Percentiles rank a stretch among this genome's conserved stretches.
phyloP scores from a whole-genome alignment of 2,113 vertebrate genomes.

The Asarcornis scutulata region DNA sequence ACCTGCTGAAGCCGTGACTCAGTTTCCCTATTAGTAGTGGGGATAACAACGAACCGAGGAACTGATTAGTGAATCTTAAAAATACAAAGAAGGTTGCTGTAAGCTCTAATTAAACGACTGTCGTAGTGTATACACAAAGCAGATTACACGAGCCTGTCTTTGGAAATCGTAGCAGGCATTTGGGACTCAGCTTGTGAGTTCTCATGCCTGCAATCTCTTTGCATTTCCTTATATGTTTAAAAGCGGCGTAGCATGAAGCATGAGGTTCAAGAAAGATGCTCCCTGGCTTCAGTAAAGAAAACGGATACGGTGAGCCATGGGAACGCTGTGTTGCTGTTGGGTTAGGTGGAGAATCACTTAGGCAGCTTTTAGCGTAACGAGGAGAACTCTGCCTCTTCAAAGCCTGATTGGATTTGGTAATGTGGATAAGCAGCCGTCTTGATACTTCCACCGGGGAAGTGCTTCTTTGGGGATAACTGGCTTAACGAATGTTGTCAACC shows the following conservation, averaged over 20 bases:
- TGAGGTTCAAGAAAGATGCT: not conserved
- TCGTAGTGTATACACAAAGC: not conserved
- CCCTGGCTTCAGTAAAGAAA: not conserved
- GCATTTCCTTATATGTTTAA: not conserved
- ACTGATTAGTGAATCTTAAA: not conserved
- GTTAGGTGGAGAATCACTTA: not conserved
- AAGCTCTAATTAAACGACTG: not conserved
- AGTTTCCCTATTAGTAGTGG: not conserved
- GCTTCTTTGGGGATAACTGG: not conserved
- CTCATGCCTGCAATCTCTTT: not conserved
- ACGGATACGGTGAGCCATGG: not conserved
- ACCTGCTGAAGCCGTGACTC: not conserved
- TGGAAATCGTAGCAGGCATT: not conserved
- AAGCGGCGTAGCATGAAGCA: not conserved
- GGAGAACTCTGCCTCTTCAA: not conserved
- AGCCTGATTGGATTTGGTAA: not conserved
- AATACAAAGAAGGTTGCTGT: not conserved
- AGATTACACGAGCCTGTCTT: not conserved
- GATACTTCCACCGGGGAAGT: not conserved
- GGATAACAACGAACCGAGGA: not conserved
- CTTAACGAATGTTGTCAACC: not conserved
- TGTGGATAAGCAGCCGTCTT: not conserved
- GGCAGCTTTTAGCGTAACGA: not conserved
- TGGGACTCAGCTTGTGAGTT: not conserved
- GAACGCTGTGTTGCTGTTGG: not conserved